Base-by-base conservation (phyloP, 2,888 invertebrate species). In the Ectemnius cavifrons region DNA sequence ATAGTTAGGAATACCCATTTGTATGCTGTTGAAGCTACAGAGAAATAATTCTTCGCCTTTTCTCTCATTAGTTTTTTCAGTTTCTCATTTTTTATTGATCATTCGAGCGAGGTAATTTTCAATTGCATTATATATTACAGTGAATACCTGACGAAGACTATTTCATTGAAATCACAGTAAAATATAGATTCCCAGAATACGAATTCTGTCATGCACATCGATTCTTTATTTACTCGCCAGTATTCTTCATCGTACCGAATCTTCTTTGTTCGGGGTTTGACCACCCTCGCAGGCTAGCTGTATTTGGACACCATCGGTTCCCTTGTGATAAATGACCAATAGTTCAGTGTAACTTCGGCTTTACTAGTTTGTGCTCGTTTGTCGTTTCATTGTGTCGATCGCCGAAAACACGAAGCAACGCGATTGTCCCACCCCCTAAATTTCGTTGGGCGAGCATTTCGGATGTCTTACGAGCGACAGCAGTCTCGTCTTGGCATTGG, bases 221-320 rank as follows among this genome's bases (percentile, higher is more conserved):
- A 11, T 37, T 37, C 37, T 37, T 37, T 37, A 37, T 37, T 37
- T 37, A 37, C 37, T 8, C 37, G 37, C 8, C 8, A 6, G 37
- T 6, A 37, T 37, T 37, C 11, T 8, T 37, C 37, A 37, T 37
- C 11, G 37, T 8, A 6, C 37, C 65, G 71, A 60, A 75, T 65
- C 47, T 65, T 57, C 71, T 69, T 75, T 71, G 65, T 77, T 67
- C 57, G 56, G 27, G 67, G 61, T 23, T 59, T 11, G 77, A 73
- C 80, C 78, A 74, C 83, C 84, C 87, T 85, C 86, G 63, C 66
- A 28, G 64, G 58, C 37, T 82, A 82, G 77, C 81, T 84, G 82
- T 89, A 87, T 89, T 89, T 89, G 87, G 89, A 89, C 88, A 89
- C 86, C 85, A 78, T 75, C 74, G 60, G 73, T 84, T 79, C 66